Conservation (phyloP, 2,888 invertebrate species). For the Nyleta sp. region DNA sequence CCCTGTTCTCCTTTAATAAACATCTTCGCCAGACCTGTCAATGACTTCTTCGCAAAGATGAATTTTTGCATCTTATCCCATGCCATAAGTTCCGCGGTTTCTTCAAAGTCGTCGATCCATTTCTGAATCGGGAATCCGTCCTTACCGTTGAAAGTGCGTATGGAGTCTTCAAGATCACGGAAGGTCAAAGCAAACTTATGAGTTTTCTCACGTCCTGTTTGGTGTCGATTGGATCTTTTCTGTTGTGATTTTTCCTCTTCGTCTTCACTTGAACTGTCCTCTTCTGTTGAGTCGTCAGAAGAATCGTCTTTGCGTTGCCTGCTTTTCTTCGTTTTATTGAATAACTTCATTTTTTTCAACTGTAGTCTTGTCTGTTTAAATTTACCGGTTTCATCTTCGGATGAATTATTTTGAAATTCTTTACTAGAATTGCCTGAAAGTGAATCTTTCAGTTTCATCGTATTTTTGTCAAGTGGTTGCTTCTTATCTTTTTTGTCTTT, state of each 20-base stretch:
- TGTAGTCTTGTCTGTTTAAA: too few relatives aligned
- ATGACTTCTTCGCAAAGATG: conserved; percentile 71
- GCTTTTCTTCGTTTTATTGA: too few relatives aligned
- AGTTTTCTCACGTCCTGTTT: conserved; percentile 14
- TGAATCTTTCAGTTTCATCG: conserved; percentile 1
- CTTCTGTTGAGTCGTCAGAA: neutral
- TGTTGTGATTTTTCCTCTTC: conserved; percentile 10
- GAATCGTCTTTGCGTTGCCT: too few relatives aligned
- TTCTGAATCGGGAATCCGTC: conserved; percentile 14
- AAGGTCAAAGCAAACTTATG: conserved; percentile 15
- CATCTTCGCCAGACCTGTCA: conserved; percentile 68
- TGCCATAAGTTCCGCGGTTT: conserved; percentile 29
- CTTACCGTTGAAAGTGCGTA: conserved; percentile 26
- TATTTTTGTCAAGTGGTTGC: conserved; percentile 17
- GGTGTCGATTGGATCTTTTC: too few relatives aligned
- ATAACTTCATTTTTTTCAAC: too few relatives aligned
- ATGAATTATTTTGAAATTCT: too few relatives aligned
- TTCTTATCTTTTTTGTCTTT: conserved; percentile 3
- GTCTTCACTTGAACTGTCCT: neutral
- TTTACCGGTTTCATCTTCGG: too few relatives aligned
- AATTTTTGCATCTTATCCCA: conserved; percentile 29
- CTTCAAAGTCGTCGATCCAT: conserved; percentile 52
- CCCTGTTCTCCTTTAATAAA: conserved; percentile 67
- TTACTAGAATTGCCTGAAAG: too few relatives aligned
- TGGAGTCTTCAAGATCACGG: conserved; percentile 25